Evolutionary conservation across 2,113 vertebrate genomes (phyloP).

Genomic region (Lepisosteus osseus): DNA sequence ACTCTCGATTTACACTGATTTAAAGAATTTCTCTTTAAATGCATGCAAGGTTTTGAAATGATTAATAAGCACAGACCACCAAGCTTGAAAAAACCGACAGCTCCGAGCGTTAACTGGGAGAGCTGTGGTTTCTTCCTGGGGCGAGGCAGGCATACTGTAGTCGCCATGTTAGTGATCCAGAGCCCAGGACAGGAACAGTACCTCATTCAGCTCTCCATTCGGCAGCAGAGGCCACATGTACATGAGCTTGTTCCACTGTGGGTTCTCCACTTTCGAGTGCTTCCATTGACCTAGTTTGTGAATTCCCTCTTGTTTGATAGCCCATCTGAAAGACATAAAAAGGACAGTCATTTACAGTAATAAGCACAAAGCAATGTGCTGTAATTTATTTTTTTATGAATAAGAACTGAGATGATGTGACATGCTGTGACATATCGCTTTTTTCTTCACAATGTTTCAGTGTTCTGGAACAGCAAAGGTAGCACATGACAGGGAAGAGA

Average conservation of each 20-base stretch:
- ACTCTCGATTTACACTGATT: too few relatives aligned
- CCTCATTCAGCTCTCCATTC: constrained; percentile 28
- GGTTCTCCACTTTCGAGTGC: constrained; percentile 41
- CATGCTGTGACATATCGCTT: too few relatives aligned
- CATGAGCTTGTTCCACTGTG: constrained; percentile 44
- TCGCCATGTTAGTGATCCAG: too few relatives aligned
- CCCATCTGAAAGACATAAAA: constrained; percentile 30
- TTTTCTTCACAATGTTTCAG: not conserved
- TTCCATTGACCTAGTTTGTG: constrained; percentile 36
- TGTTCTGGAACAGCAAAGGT: not conserved
- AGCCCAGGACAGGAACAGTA: not conserved
- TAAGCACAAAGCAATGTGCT: not conserved
- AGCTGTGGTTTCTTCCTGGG: too few relatives aligned
- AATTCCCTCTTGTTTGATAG: constrained; percentile 39
- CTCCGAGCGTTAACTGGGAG: too few relatives aligned
- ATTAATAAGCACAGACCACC: too few relatives aligned
- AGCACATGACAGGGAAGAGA: not conserved
- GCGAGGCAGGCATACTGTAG: too few relatives aligned
- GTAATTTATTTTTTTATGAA: not conserved
- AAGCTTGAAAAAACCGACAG: too few relatives aligned
- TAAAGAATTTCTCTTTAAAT: too few relatives aligned
- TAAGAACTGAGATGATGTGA: not conserved
- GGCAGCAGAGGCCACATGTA: constrained; percentile 35
- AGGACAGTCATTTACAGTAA: not conserved
- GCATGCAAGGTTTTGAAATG: too few relatives aligned